phyloP scores from a whole-genome alignment of 2,888 invertebrate genomes.

The Leptinotarsa peninsularis region DNA sequence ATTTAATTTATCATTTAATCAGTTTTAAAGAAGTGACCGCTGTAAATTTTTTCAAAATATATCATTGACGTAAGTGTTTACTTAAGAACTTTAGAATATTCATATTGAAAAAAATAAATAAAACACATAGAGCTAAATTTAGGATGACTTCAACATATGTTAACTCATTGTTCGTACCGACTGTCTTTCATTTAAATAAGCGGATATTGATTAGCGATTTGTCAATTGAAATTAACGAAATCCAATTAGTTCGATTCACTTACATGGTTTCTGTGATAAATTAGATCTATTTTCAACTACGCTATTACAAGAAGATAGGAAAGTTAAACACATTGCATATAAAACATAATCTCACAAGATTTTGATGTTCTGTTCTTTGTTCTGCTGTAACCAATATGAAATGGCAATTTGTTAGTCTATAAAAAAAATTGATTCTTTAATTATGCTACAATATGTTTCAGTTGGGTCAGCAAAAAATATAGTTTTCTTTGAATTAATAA shows the following conservation, averaged over 20 bases:
- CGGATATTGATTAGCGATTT: constrained; percentile 47
- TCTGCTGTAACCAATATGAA: too few species aligned
- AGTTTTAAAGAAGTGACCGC: too few species aligned
- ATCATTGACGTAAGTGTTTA: not conserved
- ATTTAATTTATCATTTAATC: too few species aligned
- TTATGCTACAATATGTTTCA: constrained; percentile 29
- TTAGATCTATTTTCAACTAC: constrained; percentile 33
- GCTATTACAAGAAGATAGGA: not conserved
- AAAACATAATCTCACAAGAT: too few species aligned
- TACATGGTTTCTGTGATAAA: constrained; percentile 48
- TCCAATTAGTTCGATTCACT: constrained; percentile 50
- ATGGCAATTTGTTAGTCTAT: too few species aligned
- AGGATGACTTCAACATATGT: too few species aligned
- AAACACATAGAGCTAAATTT: too few species aligned
- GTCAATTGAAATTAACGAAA: constrained; percentile 50
- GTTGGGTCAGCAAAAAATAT: constrained; percentile 27
- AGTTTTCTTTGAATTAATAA: constrained; percentile 12
- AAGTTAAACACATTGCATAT: too few species aligned
- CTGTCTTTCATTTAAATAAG: constrained; percentile 39
- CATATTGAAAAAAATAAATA: too few species aligned
- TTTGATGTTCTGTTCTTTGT: too few species aligned
- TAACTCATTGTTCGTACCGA: not conserved
- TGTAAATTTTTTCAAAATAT: not conserved
- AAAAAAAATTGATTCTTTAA: not conserved
- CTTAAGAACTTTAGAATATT: not conserved